Conservation (phyloP, 2,888 invertebrate genomes). For the Hyalella azteca region DNA sequence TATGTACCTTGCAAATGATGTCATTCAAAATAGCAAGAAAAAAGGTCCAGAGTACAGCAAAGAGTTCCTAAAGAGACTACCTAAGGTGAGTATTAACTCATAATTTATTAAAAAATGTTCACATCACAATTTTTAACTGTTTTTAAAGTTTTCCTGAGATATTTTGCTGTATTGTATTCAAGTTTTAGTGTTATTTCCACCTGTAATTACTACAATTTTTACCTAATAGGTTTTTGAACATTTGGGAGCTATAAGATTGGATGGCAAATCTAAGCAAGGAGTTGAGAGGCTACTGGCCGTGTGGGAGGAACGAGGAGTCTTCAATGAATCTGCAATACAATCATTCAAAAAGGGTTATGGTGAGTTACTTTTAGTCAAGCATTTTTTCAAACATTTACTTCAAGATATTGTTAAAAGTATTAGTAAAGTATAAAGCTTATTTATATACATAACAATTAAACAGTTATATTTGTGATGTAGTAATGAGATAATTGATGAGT, state of each 20-base stretch:
- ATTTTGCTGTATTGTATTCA: no score
- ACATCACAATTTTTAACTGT: no score
- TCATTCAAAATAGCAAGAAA: constrained; percentile 97
- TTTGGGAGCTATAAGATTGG: constrained; percentile 74
- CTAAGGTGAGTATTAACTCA: constrained; percentile 33
- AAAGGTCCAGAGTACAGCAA: constrained; percentile 86
- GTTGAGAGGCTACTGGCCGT: constrained; percentile 83
- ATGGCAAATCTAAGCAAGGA: constrained; percentile 81
- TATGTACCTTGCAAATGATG: constrained; percentile 98
- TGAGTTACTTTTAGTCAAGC: neutral
- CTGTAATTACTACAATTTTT: neutral
- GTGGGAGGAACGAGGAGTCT: constrained; percentile 92
- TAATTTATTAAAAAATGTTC: neutral
- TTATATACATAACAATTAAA: no score
- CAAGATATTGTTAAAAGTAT: no score
- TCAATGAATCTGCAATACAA: constrained; percentile 71
- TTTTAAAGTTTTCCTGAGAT: no score
- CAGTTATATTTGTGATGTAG: no score
- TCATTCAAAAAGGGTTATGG: constrained; percentile 69
- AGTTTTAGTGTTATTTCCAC: no score
- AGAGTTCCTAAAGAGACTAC: constrained; percentile 54
- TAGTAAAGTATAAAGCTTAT: no score
- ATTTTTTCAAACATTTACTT: no score
- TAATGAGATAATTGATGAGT: no score
- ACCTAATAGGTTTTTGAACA: constrained; percentile 73